Evolutionary conservation across 2,797 vertebrate genomes (phyloP).

Genomic region (Artibeus lituratus): DNA sequence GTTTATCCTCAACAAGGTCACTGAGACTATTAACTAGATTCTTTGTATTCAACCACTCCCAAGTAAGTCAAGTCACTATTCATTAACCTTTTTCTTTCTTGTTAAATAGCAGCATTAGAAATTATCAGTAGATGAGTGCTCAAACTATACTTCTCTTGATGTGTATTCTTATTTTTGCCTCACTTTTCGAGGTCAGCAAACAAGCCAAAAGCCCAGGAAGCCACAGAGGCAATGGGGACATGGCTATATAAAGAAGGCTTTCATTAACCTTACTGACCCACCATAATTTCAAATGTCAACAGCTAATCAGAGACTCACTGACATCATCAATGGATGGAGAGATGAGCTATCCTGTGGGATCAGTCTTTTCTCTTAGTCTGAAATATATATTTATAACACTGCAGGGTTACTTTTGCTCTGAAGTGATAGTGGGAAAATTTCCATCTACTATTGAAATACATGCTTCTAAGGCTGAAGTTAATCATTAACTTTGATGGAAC

Average conservation of each 20-base stretch:
- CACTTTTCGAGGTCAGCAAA: conserved; percentile 73
- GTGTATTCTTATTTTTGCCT: conserved; percentile 70
- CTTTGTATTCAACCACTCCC: conserved; percentile 35
- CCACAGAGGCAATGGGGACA: conserved; percentile 57
- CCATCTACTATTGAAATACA: conserved; percentile 67
- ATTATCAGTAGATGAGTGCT: conserved; percentile 62
- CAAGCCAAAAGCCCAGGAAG: conserved; percentile 67
- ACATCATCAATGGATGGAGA: conserved; percentile 81
- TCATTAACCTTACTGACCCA: conserved; percentile 83
- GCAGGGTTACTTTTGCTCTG: conserved; percentile 42
- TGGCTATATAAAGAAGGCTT: conserved; percentile 79
- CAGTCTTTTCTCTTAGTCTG: conserved; percentile 77
- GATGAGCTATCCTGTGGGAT: conserved; percentile 76
- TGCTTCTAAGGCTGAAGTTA: conserved; percentile 64
- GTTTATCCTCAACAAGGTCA: conserved; percentile 61
- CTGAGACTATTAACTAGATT: conserved; percentile 37
- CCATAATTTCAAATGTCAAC: conserved; percentile 83
- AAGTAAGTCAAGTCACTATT: conserved; percentile 56
- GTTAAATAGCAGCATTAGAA: conserved; percentile 75
- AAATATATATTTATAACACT: conserved; percentile 69
- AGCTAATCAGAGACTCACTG: conserved; percentile 82
- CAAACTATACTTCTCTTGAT: conserved; percentile 21
- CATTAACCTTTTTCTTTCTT: conserved; percentile 63
- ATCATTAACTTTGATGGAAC: conserved; percentile 75
- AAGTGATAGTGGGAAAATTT: conserved; percentile 61